These are phyloP conservation scores for Chrysodeixis includens DNA, from an alignment of 2,888 invertebrate species.

Conservation along the genomic window DNA sequence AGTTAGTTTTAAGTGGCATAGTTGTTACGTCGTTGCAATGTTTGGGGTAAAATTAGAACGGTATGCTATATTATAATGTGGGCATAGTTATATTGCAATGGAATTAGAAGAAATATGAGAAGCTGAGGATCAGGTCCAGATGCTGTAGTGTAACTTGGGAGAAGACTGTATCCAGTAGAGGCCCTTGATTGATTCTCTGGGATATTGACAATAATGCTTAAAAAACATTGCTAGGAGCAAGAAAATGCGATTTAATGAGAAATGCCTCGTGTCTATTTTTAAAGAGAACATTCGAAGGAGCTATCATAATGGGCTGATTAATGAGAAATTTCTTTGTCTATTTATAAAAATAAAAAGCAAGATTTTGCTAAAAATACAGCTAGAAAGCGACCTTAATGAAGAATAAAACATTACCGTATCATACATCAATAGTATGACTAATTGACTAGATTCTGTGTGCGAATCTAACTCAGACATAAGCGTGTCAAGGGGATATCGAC, in stretches of 20 bases:
- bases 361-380: conserved; percentile 17
- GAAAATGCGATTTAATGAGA: no score
- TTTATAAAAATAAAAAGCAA: background rate
- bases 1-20: background rate
- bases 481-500: conserved; percentile 78
- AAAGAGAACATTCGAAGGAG: no score
- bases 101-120: background rate
- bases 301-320: background rate
- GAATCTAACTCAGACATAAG: conserved; percentile 72
- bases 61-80: no score
- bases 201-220: no score
- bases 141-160: no score
- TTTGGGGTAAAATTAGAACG: background rate
- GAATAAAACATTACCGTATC: conserved; percentile 36
- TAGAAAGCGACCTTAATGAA: conserved; percentile 32
- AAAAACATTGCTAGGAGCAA: no score
- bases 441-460: conserved; percentile 69
- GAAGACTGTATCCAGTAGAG: no score
- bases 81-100: no score
- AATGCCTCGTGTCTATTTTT: no score
- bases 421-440: conserved; percentile 63
- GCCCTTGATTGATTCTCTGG: no score
- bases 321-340: background rate
- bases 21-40: background rate
- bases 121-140: no score